Conservation (phyloP, 2,888 invertebrate species). For the Monopis laevigella region DNA sequence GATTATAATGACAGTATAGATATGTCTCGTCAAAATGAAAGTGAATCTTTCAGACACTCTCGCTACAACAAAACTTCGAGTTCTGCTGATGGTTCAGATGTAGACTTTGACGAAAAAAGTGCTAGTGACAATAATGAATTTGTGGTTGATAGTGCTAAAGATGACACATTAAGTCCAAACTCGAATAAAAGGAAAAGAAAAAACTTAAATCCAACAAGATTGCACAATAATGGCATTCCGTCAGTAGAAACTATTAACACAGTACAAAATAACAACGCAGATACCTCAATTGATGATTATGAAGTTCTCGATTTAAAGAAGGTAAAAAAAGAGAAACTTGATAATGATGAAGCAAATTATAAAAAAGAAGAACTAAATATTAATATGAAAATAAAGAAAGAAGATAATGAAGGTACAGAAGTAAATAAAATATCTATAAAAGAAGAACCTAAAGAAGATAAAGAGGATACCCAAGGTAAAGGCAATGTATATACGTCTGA, state of each 20-base stretch:
- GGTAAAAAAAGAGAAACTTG: slow-evolving; percentile 38
- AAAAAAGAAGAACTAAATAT: not conserved
- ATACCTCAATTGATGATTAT: slow-evolving; percentile 31
- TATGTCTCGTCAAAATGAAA: slow-evolving; percentile 26
- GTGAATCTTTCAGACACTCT: slow-evolving; percentile 42
- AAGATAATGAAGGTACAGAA: slow-evolving; percentile 30
- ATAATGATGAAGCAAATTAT: slow-evolving; percentile 34
- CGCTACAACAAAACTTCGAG: slow-evolving; percentile 47
- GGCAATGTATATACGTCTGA: slow-evolving; percentile 53
- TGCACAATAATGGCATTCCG: slow-evolving; percentile 60
- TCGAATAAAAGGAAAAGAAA: slow-evolving; percentile 87
- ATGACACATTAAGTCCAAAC: slow-evolving; percentile 59
- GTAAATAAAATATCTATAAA: slow-evolving; percentile 47
- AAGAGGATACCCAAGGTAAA: slow-evolving; percentile 40
- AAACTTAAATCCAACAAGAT: slow-evolving; percentile 86
- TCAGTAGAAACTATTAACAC: slow-evolving; percentile 21
- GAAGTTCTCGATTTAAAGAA: slow-evolving; percentile 43
- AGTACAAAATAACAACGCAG: slow-evolving; percentile 28
- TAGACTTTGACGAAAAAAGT: slow-evolving; percentile 54
- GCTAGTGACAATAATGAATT: slow-evolving; percentile 47
- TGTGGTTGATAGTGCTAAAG: slow-evolving; percentile 45
- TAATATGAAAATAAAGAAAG: slow-evolving; percentile 27
- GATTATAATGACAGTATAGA: slow-evolving; percentile 69
- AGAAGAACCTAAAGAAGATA: slow-evolving; percentile 38
- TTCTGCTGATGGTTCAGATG: slow-evolving; percentile 52